These are phyloP conservation scores for Lapara coniferarum DNA, from an alignment of 2,888 invertebrate species.

Conservation along the genomic window DNA sequence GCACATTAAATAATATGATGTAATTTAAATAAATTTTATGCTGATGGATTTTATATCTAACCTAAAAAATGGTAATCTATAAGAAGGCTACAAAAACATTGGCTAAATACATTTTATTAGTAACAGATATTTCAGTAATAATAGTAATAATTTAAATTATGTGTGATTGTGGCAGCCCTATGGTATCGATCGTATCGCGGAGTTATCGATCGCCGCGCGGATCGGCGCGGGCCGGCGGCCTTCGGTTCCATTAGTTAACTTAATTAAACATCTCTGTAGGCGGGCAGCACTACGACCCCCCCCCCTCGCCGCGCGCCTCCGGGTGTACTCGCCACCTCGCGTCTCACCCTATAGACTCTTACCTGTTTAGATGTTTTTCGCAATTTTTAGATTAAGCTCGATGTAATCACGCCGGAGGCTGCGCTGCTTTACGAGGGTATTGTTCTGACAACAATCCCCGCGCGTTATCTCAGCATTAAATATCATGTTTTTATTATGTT, in stretches of 20 bases:
- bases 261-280: constrained; percentile 29
- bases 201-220: constrained; percentile 18
- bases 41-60: too few relatives aligned
- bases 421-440: constrained; percentile 15
- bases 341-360: neutral
- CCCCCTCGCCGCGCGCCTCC: neutral
- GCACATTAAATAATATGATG: too few relatives aligned
- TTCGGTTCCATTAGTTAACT: constrained; percentile 31
- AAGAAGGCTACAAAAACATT: too few relatives aligned
- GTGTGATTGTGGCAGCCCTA: neutral
- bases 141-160: too few relatives aligned
- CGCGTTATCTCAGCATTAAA: neutral
- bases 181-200: constrained; percentile 20
- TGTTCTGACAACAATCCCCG: constrained; percentile 10
- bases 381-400: constrained; percentile 20
- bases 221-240: constrained; percentile 13
- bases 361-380: constrained; percentile 24
- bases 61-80: too few relatives aligned
- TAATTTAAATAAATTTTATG: too few relatives aligned
- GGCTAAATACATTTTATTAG: too few relatives aligned
- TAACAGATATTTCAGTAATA: too few relatives aligned
- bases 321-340: neutral
- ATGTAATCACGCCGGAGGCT: constrained; percentile 10
- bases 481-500: constrained; percentile 9
- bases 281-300: constrained; percentile 2